Evolutionary conservation across 2,113 vertebrate species (phyloP).

Genomic region (Oreochromis aureus): DNA sequence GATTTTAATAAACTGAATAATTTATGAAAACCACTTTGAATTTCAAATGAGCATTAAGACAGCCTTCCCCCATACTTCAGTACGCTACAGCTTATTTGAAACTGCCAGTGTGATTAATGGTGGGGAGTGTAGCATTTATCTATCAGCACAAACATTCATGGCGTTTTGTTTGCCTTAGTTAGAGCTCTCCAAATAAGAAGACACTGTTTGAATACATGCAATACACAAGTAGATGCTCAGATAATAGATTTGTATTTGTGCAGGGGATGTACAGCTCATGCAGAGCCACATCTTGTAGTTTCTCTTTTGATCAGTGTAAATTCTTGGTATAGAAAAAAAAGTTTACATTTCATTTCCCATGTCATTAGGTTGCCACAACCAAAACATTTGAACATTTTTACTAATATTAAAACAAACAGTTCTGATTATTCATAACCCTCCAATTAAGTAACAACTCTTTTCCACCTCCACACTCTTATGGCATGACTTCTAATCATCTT

Average conservation of each 20-base stretch:
- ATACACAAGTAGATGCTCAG: background rate
- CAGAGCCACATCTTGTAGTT: background rate
- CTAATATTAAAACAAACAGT: background rate
- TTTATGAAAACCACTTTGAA: constrained; percentile 37
- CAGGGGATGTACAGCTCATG: background rate
- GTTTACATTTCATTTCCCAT: background rate
- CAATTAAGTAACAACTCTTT: background rate
- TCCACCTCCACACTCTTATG: background rate
- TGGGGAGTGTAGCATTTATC: constrained; percentile 46
- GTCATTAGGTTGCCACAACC: background rate
- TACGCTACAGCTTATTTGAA: constrained; percentile 33
- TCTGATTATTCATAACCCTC: background rate
- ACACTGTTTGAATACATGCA: background rate
- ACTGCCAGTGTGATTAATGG: constrained; percentile 64
- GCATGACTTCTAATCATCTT: background rate
- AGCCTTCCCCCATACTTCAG: constrained; percentile 28
- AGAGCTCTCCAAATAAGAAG: constrained; percentile 28
- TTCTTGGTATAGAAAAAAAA: background rate
- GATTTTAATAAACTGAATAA: constrained; percentile 26
- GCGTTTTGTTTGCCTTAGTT: constrained; percentile 45
- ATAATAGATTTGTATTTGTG: background rate
- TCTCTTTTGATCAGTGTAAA: background rate
- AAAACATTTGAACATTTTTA: background rate
- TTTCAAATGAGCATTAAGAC: constrained; percentile 32
- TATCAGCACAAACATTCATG: constrained; percentile 53